Evolutionary conservation across 2,797 vertebrate genomes (phyloP).

Genomic region (Spinus olivaceus): DNA sequence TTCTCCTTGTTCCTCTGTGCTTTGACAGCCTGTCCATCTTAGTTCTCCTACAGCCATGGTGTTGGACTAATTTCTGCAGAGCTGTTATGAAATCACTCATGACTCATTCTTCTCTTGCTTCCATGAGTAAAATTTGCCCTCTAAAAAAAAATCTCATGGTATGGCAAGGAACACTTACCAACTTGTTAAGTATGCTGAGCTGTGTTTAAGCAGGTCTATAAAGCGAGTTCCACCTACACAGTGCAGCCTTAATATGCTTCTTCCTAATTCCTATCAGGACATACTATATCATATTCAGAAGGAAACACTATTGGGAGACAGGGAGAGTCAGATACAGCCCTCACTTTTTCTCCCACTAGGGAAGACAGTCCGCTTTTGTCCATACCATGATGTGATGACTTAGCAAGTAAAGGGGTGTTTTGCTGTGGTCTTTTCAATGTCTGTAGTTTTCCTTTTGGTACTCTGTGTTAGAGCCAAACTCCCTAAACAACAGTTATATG

Average conservation of each 20-base stretch:
- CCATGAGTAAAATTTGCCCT: neutral
- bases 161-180: neutral
- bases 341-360: neutral
- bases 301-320: neutral
- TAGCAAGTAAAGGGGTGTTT: neutral
- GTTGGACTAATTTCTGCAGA: neutral
- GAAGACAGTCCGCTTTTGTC: neutral
- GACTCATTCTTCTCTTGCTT: conserved; percentile 12
- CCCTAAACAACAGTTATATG: neutral
- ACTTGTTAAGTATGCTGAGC: neutral
- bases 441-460: neutral
- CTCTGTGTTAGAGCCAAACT: neutral
- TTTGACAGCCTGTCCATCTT: neutral
- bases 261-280: neutral
- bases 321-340: neutral
- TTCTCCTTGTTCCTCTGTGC: neutral
- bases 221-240: neutral
- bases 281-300: neutral
- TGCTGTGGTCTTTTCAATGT: neutral
- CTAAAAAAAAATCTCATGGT: neutral
- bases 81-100: conserved; percentile 2
- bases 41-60: neutral
- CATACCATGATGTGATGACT: neutral
- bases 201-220: neutral
- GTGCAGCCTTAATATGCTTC: neutral